These are phyloP conservation scores for Seriola dumerili DNA, from an alignment of 2,113 vertebrate species.

Conservation along the genomic window DNA sequence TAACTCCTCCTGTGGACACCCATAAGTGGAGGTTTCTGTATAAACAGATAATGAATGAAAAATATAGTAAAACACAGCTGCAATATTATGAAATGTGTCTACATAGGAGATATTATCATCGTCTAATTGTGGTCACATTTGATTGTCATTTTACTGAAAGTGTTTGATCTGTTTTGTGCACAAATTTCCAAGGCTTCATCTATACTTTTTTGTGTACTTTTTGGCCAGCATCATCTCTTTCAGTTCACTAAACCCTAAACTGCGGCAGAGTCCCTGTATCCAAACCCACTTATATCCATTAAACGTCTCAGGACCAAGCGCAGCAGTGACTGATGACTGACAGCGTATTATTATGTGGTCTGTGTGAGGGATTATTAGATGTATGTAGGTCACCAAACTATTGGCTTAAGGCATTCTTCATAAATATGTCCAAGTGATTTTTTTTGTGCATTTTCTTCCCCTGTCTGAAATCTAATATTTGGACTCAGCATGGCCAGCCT, in stretches of 20 bases:
- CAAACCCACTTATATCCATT: slow-evolving; percentile 20
- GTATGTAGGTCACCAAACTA: slow-evolving; percentile 44
- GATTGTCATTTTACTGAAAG: not conserved
- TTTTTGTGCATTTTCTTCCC: not conserved
- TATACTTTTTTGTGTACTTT: not conserved
- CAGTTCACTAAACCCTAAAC: not conserved
- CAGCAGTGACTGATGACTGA: slow-evolving; percentile 22
- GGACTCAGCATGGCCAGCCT: not conserved
- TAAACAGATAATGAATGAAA: too few species aligned
- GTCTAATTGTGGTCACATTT: not conserved
- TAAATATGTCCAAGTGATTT: not conserved
- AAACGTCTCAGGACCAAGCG: slow-evolving; percentile 9
- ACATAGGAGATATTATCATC: too few species aligned
- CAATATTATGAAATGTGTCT: too few species aligned
- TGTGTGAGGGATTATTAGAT: slow-evolving; percentile 13
- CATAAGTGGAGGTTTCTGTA: too few species aligned
- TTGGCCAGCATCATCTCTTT: not conserved
- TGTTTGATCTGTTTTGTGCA: not conserved
- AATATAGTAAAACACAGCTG: too few species aligned
- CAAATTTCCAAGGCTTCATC: not conserved
- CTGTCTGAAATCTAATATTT: not conserved
- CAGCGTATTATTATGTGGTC: slow-evolving; percentile 40
- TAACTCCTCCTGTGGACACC: too few species aligned
- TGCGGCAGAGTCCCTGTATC: not conserved
- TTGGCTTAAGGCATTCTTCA: not conserved